Conservation (phyloP, 2,113 vertebrate species). For the Triplophysa siluroides region DNA sequence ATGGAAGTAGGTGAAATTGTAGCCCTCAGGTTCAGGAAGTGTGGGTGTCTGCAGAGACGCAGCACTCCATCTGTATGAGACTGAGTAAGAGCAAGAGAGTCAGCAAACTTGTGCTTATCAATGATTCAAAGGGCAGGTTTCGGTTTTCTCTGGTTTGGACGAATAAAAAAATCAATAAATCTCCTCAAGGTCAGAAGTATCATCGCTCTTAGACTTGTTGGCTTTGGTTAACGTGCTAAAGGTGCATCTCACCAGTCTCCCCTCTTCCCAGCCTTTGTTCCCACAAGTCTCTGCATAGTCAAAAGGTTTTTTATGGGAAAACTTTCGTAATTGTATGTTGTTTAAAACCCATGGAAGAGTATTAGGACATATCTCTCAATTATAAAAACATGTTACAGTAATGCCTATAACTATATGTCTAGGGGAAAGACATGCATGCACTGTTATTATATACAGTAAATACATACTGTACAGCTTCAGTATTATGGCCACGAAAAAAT, state of each 20-base stretch:
- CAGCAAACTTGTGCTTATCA: constrained; percentile 56
- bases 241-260: constrained; percentile 4
- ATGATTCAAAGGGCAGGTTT: constrained; percentile 57
- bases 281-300: not conserved
- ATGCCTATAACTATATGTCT: no score
- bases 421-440: no score
- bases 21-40: constrained; percentile 50
- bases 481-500: no score
- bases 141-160: constrained; percentile 50
- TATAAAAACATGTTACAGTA: no score
- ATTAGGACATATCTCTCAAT: no score
- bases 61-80: constrained; percentile 14
- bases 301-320: not conserved
- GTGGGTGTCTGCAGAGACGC: constrained; percentile 40
- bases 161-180: constrained; percentile 53
- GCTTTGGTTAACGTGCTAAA: constrained; percentile 15
- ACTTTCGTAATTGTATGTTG: no score
- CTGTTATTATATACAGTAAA: no score
- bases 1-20: constrained; percentile 33
- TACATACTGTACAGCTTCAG: no score
- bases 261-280: not conserved
- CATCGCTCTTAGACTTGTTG: constrained; percentile 25
- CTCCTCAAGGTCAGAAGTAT: constrained; percentile 58
- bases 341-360: no score
- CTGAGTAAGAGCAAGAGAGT: constrained; percentile 50